phyloP scores from a whole-genome alignment of 2,888 invertebrate genomes.

The Cheilosia impressa region DNA sequence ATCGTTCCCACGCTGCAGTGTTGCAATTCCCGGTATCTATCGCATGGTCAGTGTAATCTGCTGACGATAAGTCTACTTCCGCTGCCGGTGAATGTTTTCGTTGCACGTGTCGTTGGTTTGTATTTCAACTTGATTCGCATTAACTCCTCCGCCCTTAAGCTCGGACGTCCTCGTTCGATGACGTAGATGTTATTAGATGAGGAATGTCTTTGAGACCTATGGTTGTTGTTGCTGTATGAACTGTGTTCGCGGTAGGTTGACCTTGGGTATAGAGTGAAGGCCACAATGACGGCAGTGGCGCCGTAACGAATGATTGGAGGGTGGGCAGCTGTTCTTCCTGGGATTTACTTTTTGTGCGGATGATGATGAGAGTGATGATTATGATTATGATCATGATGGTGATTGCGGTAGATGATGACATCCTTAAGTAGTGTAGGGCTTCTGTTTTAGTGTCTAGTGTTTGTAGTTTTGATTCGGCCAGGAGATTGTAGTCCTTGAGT shows the following conservation, averaged over 20 bases:
- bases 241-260: not conserved
- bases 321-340: not conserved
- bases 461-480: conserved; percentile 2
- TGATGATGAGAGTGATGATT: conserved; percentile 12
- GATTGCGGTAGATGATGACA: not conserved
- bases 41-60: not conserved
- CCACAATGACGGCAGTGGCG: conserved; percentile 12
- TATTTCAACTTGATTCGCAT: not conserved
- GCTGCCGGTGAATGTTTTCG: not conserved
- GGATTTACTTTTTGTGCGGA: not conserved
- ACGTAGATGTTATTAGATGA: conserved; percentile 9
- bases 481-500: conserved; percentile 17
- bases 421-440: not conserved
- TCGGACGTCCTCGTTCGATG: conserved; percentile 16
- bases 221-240: not conserved
- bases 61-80: not conserved
- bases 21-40: not conserved
- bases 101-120: not conserved
- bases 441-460: conserved; percentile 4
- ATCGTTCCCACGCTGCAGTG: not conserved
- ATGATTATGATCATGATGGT: conserved; percentile 6
- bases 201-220: conserved; percentile 14
- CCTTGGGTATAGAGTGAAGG: not conserved
- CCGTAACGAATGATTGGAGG: conserved; percentile 11
- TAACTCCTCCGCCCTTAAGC: conserved; percentile 11